Evolutionary conservation across 2,797 vertebrate genomes (phyloP).

Genomic region (Pangasius sanitwongsei): DNA sequence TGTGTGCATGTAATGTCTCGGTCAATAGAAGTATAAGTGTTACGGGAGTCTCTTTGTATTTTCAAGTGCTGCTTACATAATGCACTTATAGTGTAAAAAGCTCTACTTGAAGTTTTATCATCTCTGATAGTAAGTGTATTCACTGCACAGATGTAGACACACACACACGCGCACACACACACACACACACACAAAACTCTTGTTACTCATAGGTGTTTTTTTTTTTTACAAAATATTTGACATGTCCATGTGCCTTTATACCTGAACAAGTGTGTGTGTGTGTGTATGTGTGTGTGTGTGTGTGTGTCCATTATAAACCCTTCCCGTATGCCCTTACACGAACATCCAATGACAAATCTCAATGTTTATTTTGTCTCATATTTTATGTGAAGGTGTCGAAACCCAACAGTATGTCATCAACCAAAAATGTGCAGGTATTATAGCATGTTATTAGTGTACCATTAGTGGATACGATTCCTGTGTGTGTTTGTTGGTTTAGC

Average conservation of each 20-base stretch:
- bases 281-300: neutral
- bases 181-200: neutral
- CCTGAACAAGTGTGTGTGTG: neutral
- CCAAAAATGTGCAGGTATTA: neutral
- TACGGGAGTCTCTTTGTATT: slow-evolving; percentile 22
- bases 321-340: neutral
- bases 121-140: slow-evolving; percentile 13
- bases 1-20: slow-evolving; percentile 2
- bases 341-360: neutral
- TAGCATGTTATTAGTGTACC: slow-evolving; percentile 30
- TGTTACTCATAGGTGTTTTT: neutral
- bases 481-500: slow-evolving; percentile 19
- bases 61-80: slow-evolving; percentile 44
- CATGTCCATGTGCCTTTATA: neutral
- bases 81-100: slow-evolving; percentile 30
- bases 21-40: slow-evolving; percentile 28
- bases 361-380: neutral
- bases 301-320: neutral
- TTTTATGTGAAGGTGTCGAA: neutral
- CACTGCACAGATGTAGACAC: neutral
- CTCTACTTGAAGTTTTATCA: slow-evolving; percentile 35
- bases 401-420: neutral
- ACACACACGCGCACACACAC: neutral
- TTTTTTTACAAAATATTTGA: neutral
- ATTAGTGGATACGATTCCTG: slow-evolving; percentile 6